phyloP scores from a whole-genome alignment of 2,888 invertebrate species.

The Cetonia aurata region DNA sequence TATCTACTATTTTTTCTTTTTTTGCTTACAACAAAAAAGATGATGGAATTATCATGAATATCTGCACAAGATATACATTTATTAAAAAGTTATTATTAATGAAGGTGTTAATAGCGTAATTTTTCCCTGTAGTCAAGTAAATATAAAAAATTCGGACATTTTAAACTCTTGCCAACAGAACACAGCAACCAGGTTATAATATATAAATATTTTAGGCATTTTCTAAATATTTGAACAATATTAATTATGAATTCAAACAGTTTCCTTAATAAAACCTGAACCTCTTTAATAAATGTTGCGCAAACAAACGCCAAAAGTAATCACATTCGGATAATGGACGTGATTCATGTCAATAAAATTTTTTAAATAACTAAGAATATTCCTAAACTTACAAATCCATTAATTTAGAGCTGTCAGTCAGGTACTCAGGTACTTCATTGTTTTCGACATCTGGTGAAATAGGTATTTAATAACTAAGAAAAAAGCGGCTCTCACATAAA shows the following conservation, averaged over 20 bases:
- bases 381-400: too few species aligned
- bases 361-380: too few species aligned
- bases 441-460: constrained; percentile 15
- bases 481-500: constrained; percentile 21
- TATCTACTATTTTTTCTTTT: too few species aligned
- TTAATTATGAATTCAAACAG: constrained; percentile 13
- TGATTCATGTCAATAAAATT: too few species aligned
- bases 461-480: constrained; percentile 7
- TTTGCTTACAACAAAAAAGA: too few species aligned
- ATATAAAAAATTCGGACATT: neutral
- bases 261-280: constrained; percentile 30
- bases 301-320: constrained; percentile 10
- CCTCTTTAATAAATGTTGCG: neutral
- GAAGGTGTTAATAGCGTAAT: too few species aligned
- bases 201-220: constrained; percentile 8
- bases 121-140: too few species aligned
- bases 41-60: too few species aligned
- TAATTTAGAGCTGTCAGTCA: too few species aligned
- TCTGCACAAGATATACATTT: too few species aligned
- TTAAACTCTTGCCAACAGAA: neutral
- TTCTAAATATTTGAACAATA: constrained; percentile 26
- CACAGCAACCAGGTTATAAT: neutral
- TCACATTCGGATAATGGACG: too few species aligned
- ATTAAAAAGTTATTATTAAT: too few species aligned
- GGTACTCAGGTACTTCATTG: constrained; percentile 2